Evolutionary conservation across 1,140 invertebrate species (phyloP), one percentile per base, ranked within the genome.

Genomic region (Alviniconcha marisindica): DNA sequence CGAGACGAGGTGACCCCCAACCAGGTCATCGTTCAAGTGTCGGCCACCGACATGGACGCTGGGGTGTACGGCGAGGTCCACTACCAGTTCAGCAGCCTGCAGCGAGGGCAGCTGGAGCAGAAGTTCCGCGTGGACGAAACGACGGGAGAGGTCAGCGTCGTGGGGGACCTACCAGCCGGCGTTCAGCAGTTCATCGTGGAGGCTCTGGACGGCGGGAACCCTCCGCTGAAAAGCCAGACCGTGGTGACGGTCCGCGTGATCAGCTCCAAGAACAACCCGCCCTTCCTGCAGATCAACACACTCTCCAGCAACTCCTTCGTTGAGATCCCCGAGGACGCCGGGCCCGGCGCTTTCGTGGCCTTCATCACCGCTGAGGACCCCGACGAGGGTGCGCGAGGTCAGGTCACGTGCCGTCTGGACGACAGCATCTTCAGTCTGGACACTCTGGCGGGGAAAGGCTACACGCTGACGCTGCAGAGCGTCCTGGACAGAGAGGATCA

Each of bases 191-290:
- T 99, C 88, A 98, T 97, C 0, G 97, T 99, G 0, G 98, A 97
- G 90, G 98, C 98, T 12, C 94, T 97, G 77, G 98, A 99, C 94
- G 96, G 98, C 86, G 97, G 97, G 0, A 95, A 96, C 18, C 97
- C 97, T 0, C 93, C 96, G 48, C 97, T 98, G 93, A 97, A 98
- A 90, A 97, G 97, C 10, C 94, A 97, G 69, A 97, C 97, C 24
- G 98, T 98, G 92, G 97, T 99, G 0, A 98, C 97, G 3, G 97
- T 99, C 0, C 98, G 77, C 31, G 83, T 87, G 2, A 69, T 89
- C 69, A 89, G 88, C 63, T 88, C 86, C 24, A 86, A 86, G 56
- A 89, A 90, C 79, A 86, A 86, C 48, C 44, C 87, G 0, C 84
- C 83, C 0, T 96, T 96, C 0, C 98, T 99, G 95, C 95, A 89